Conservation (phyloP, 1,140 invertebrate genomes). For the Dendrolimus kikuchii region DNA sequence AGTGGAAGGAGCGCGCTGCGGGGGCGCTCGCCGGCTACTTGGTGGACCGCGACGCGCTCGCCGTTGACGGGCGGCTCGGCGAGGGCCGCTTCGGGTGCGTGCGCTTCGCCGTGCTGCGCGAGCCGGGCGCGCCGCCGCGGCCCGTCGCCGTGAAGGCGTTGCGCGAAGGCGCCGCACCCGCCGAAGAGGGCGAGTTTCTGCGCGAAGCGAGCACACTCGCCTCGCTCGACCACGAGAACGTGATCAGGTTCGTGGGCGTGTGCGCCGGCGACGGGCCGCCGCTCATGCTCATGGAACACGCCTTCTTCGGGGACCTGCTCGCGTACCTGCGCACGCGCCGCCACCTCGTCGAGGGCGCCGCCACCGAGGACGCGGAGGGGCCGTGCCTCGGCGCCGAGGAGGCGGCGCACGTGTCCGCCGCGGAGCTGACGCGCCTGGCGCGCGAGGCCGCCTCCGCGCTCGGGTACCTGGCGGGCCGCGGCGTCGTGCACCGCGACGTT, state of each 20-base stretch:
- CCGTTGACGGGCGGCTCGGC: conserved; percentile 70
- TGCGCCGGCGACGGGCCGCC: conserved; percentile 87
- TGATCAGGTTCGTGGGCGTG: conserved; percentile 89
- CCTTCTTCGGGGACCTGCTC: conserved; percentile 94
- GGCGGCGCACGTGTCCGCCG: conserved; percentile 82
- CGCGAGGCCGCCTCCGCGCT: conserved; percentile 89
- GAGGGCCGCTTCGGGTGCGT: conserved; percentile 86
- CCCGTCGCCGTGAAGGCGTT: conserved; percentile 94
- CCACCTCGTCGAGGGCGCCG: conserved; percentile 80
- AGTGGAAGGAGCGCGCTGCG: conserved; percentile 80
- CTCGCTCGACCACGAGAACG: conserved; percentile 88
- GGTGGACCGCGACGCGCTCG: conserved; percentile 8
- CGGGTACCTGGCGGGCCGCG: conserved; percentile 83
- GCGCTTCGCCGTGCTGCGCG: conserved; percentile 31
- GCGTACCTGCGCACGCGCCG: conserved; percentile 88
- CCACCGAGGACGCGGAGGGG: too few relatives aligned
- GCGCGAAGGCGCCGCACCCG: conserved; percentile 81
- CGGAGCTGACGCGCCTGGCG: conserved; percentile 87
- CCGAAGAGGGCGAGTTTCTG: conserved; percentile 95
- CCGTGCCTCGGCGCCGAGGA: too few relatives aligned
- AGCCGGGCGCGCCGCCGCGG: conserved; percentile 82
- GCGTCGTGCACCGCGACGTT: conserved; percentile 91
- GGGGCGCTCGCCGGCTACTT: conserved; percentile 75
- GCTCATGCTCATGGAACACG: conserved; percentile 94
- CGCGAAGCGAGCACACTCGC: conserved; percentile 78